Evolutionary conservation across 2,113 vertebrate genomes (phyloP), one percentile per base, ranked within the genome.

Genomic region (Zosterops japonicus): DNA sequence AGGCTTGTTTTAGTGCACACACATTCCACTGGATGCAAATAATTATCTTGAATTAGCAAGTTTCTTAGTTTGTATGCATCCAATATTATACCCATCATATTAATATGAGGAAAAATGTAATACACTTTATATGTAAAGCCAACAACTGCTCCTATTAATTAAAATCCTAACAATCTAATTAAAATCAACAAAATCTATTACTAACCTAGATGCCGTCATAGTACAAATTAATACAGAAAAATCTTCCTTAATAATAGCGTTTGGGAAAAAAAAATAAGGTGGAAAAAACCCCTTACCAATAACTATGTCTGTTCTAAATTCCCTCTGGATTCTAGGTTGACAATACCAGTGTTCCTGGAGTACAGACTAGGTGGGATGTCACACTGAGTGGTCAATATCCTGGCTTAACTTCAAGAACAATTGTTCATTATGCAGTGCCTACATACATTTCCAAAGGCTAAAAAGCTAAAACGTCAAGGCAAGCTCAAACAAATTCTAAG

Each of bases 181-280:
- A 57, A 71, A 87, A 13, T 8, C 6, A 68, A 31, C 4, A 47
- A 69, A 16, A 53, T 1, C 15, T 76, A 23, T 68, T 55, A 15
- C 25, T 72, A 42, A 55, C 46, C 5, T 24, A 57, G 8, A 24
- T 69, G 6, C 4, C 25, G 12, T 65, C 35, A 21, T 56, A 64
- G 11, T 36, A 15, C 15, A 89, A 77, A 60, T 55, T 33, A 63
- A 50, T 41, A 70, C 9, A 17, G 21, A 52, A 70, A 42, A 52
- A 21, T 1, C 1, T 14, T 77, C 14, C 27, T 35, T 72, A 76
- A 63, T 28, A 56, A 14, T 14, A 57, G 1, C 35, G n/a, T 42
- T 83, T 76, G 20, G 2, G 18, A 2, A 27, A 71, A 72, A 18
- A 0, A 0, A 2, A 39, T 44, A n/a, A n/a, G n/a, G n/a, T n/a